Percentiles rank a stretch among this genome's conserved stretches.
These are phyloP conservation scores for Luffia ferchaultella DNA, from an alignment of 2,888 invertebrate genomes.

Conservation along the genomic window DNA sequence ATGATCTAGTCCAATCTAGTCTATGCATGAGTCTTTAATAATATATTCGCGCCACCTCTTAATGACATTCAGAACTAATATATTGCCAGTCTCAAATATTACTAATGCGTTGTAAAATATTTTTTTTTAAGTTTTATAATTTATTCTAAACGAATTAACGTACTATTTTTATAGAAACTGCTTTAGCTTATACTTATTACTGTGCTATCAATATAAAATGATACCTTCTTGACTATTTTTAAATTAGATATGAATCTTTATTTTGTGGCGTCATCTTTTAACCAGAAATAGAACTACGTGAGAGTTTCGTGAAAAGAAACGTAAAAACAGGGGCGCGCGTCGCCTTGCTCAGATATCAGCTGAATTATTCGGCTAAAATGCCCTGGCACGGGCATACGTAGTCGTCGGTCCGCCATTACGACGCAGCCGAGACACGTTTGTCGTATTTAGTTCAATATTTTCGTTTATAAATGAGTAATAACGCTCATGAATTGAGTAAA, in stretches of 20 bases:
- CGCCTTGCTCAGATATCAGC: slow-evolving; percentile 65
- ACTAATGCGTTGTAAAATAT: background rate
- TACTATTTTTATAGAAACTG: no score
- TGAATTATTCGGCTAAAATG: slow-evolving; percentile 69
- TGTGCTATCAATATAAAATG: no score
- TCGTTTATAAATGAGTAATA: slow-evolving; percentile 80
- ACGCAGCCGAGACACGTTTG: slow-evolving; percentile 68
- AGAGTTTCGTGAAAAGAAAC: slow-evolving; percentile 60
- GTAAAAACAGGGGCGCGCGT: slow-evolving; percentile 66
- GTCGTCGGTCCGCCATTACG: slow-evolving; percentile 69
- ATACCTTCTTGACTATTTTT: background rate
- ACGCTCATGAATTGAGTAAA: slow-evolving; percentile 91
- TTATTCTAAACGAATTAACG: background rate
- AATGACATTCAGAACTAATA: background rate
- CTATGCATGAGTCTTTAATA: no score
- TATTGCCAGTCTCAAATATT: background rate
- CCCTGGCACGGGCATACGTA: slow-evolving; percentile 69
- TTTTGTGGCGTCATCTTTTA: slow-evolving; percentile 33
- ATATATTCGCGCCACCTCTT: background rate
- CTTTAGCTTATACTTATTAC: background rate
- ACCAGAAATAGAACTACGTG: slow-evolving; percentile 22
- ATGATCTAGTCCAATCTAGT: no score
- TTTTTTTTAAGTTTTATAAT: background rate
- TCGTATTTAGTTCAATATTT: slow-evolving; percentile 68
- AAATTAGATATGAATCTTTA: background rate